Base-by-base conservation (phyloP, 1,140 invertebrate species). In the Dendrolimus kikuchii region DNA sequence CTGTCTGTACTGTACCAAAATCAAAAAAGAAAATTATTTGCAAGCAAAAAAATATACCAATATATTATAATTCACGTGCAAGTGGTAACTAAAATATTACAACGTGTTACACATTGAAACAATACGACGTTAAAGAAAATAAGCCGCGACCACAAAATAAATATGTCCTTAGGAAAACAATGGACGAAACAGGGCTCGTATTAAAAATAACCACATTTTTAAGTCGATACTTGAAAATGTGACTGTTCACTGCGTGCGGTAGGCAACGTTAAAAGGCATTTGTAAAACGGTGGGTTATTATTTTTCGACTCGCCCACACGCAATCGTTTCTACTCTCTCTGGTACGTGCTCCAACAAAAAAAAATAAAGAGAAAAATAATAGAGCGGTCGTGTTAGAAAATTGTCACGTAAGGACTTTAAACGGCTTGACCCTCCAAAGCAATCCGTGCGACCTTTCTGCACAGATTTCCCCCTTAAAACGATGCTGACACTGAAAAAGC, bases 131-230 rank as follows among this genome's bases (percentile, higher is more conserved):
- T 57, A 78, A 75, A 49, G 53, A 68, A 63, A 74, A 75, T 71
- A 77, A 72, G 60, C 56, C 51, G 58, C 58, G 58, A 51, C 56
- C 57, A 68, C 69, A 64, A 73, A 81, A 77, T 70, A 66, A 68
- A 68, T 74, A 71, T 71, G 71, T 77, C 70, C 62, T 57, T 75
- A 81, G 72, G 70, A 74, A 84, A 84, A 80, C 73, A 82, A 75
- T 82, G 77, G 69, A 23, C 60, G 57, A 51, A 67, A 59, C 60
- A 60, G 45, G 59, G 54, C 57, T 57, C 44, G 66, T 74, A 69
- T 74, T 74, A 77, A 80, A 74, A 74, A 77, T 72, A 64, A 62
- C 55, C 59, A 56, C 53, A 62, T 51, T 70, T 64, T 67, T 74
- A 71, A 74, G 68, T 73, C 62, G 72, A 55, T 68, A 74, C 72